Evolutionary conservation across 2,113 vertebrate genomes (phyloP).

Genomic region (Python bivittatus): DNA sequence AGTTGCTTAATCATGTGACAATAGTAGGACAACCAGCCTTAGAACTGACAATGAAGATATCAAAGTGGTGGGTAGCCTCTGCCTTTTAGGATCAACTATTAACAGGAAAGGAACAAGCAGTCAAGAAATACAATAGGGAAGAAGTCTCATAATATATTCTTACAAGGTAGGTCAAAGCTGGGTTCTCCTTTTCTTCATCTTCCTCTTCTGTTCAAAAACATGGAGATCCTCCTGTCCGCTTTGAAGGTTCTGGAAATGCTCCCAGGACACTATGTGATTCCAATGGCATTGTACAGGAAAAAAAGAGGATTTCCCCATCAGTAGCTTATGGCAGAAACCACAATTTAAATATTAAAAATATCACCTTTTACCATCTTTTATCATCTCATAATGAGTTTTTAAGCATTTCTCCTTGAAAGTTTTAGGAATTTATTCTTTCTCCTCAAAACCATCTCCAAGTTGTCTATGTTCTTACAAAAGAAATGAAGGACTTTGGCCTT

Average conservation of each 20-base stretch:
- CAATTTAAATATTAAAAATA: not conserved
- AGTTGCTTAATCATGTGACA: not conserved
- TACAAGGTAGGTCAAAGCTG: not conserved
- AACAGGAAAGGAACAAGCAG: not conserved
- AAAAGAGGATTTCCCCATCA: not conserved
- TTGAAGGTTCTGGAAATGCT: not conserved
- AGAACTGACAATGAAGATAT: not conserved
- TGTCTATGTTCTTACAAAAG: too few relatives aligned
- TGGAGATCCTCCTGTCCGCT: not conserved
- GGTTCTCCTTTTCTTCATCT: not conserved
- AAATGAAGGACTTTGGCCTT: not conserved
- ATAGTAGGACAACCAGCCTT: not conserved
- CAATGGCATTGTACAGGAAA: not conserved
- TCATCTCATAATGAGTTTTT: not conserved
- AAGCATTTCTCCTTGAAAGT: not conserved
- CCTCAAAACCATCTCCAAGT: not conserved
- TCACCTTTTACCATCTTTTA: not conserved
- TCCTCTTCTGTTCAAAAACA: not conserved
- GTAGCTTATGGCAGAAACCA: not conserved
- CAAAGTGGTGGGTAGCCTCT: not conserved
- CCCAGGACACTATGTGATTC: not conserved
- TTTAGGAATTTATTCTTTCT: not conserved
- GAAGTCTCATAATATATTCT: not conserved
- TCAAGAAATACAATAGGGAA: not conserved
- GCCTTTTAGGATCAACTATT: not conserved